These are phyloP conservation scores for Acrossocheilus wenchowensis DNA, from an alignment of 2,797 vertebrate species.

Conservation along the genomic window DNA sequence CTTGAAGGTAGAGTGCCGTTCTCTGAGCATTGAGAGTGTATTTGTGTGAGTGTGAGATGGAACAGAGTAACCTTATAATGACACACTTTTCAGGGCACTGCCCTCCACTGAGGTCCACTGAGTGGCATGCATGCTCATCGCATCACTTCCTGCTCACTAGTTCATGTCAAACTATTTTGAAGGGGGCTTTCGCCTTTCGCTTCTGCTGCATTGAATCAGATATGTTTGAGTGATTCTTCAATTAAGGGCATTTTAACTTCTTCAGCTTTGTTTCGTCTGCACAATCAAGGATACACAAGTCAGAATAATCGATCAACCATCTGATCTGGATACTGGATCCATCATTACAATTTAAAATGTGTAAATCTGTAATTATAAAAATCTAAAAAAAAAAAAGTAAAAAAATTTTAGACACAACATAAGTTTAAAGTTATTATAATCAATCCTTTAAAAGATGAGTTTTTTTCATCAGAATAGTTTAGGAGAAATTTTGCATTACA, in stretches of 20 bases:
- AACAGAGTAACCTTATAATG: slow-evolving; percentile 27
- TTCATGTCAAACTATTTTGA: slow-evolving; percentile 28
- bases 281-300: background rate
- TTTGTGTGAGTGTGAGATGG: slow-evolving; percentile 4
- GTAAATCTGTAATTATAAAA: background rate
- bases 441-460: background rate
- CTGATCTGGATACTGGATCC: background rate
- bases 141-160: slow-evolving; percentile 46
- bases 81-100: slow-evolving; percentile 34
- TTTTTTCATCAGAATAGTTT: background rate
- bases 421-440: background rate
- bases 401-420: too few relatives aligned
- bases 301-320: background rate
- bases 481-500: background rate
- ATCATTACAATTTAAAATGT: background rate
- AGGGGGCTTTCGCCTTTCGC: background rate
- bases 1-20: background rate
- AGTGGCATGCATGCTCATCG: slow-evolving; percentile 42
- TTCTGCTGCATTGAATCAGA: background rate
- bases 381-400: background rate
- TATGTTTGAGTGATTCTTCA: slow-evolving; percentile 1
- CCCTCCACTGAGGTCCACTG: slow-evolving; percentile 32
- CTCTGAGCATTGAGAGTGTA: background rate
- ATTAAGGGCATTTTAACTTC: background rate
- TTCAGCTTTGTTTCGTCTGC: background rate